Percentiles rank a stretch among this genome's conserved stretches.
These are phyloP conservation scores for Morone saxatilis DNA, from an alignment of 2,113 vertebrate species.

Conservation along the genomic window DNA sequence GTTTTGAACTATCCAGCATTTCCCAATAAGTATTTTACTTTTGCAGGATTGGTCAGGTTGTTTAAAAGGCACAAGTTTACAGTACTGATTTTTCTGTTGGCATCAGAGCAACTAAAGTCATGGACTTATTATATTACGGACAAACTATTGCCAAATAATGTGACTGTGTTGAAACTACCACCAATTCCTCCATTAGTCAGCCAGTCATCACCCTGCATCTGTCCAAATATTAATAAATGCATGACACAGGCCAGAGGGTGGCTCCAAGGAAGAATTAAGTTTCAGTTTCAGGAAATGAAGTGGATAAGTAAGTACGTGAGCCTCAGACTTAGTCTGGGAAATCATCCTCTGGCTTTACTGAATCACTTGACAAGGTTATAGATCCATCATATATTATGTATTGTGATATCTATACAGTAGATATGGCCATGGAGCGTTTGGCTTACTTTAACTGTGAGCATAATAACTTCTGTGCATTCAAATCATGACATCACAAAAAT, in stretches of 20 bases:
- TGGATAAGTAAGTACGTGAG: neutral
- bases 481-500: neutral
- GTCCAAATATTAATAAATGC: slow-evolving; percentile 27
- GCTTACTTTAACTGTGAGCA: neutral
- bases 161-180: neutral
- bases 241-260: neutral
- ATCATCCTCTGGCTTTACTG: slow-evolving; percentile 3
- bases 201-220: neutral
- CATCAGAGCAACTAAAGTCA: neutral
- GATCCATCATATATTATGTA: slow-evolving; percentile 1
- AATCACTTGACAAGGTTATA: slow-evolving; percentile 9
- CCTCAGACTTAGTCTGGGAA: neutral
- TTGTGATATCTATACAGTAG: neutral
- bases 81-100: neutral
- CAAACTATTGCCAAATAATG: neutral
- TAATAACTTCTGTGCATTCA: slow-evolving; percentile 15
- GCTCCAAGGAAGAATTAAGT: slow-evolving; percentile 7
- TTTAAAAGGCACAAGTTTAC: slow-evolving; percentile 1
- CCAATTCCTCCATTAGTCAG: neutral
- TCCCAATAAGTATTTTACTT: slow-evolving; percentile 10
- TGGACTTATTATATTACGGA: neutral
- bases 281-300: slow-evolving; percentile 33
- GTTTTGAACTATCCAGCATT: slow-evolving; percentile 3
- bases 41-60: slow-evolving; percentile 17
- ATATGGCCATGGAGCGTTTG: neutral